Conservation (phyloP, 2,113 vertebrate species). For the Pelvicachromis taeniatus region DNA sequence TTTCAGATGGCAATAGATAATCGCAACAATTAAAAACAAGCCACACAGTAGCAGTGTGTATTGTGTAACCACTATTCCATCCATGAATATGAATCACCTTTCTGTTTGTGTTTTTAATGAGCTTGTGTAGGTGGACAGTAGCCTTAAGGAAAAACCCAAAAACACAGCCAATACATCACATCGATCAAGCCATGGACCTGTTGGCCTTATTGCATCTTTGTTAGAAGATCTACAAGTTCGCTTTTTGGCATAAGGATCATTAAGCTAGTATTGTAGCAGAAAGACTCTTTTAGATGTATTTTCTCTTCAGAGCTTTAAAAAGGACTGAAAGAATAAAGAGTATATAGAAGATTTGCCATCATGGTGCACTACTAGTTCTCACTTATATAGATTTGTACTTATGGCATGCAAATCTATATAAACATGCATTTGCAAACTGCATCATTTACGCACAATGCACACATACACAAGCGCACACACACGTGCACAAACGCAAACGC, state of each 20-base stretch:
- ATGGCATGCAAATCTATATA: neutral
- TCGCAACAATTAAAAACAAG: neutral
- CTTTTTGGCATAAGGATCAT: neutral
- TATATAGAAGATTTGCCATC: neutral
- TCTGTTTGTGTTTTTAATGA: slow-evolving; percentile 5
- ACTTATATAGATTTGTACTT: neutral
- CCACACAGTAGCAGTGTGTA: neutral
- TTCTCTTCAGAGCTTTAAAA: neutral
- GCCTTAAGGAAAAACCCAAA: neutral
- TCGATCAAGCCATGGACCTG: neutral
- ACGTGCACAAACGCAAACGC: too few species aligned
- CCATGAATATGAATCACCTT: slow-evolving; percentile 2
- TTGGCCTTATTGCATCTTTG: slow-evolving; percentile 4
- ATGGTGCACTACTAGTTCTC: neutral
- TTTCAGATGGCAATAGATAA: neutral
- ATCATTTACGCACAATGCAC: neutral
- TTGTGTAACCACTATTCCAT: neutral
- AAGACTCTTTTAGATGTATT: neutral
- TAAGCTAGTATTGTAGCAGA: neutral
- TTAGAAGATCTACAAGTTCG: neutral
- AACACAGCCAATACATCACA: neutral
- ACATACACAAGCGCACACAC: fast-evolving
- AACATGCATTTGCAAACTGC: neutral
- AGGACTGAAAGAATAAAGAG: neutral
- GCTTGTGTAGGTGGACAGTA: neutral